Conservation (phyloP, 2,113 vertebrate genomes). For the Hipposideros armiger region DNA sequence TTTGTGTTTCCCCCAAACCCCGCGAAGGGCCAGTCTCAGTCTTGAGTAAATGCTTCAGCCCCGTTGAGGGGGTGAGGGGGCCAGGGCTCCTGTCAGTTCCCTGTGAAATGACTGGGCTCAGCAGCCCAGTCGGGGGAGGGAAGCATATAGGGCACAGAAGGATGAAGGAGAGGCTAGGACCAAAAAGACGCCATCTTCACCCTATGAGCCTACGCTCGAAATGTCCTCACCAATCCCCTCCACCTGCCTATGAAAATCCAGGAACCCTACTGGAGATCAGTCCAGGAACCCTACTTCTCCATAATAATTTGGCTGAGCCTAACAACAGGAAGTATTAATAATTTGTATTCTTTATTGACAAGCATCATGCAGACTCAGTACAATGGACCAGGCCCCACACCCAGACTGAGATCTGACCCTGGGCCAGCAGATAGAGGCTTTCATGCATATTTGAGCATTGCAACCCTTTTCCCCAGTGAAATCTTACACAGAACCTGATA, state of each 20-base stretch:
- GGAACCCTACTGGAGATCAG: not conserved
- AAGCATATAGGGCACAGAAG: rapidly evolving
- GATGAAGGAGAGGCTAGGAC: not conserved
- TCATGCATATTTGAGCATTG: not conserved
- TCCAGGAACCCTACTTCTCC: not conserved
- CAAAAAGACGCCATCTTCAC: rapidly evolving
- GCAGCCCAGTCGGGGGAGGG: not conserved
- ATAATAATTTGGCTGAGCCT: constrained; percentile 38
- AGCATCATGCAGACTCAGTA: not conserved
- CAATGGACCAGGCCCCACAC: not conserved
- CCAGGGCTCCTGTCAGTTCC: rapidly evolving
- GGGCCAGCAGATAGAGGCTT: not conserved
- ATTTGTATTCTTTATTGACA: not conserved
- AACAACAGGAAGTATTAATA: constrained; percentile 49
- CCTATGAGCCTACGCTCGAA: not conserved
- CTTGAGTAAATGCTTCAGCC: not conserved
- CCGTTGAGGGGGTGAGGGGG: not conserved
- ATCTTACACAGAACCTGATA: not conserved
- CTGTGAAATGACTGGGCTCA: not conserved
- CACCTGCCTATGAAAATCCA: no score
- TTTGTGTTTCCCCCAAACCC: constrained; percentile 23
- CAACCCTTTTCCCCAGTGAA: not conserved
- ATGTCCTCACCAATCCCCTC: not conserved
- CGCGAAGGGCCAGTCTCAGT: not conserved
- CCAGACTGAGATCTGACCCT: not conserved